Base-by-base conservation (phyloP, 2,113 vertebrate species). In the Ciconia stormi region DNA sequence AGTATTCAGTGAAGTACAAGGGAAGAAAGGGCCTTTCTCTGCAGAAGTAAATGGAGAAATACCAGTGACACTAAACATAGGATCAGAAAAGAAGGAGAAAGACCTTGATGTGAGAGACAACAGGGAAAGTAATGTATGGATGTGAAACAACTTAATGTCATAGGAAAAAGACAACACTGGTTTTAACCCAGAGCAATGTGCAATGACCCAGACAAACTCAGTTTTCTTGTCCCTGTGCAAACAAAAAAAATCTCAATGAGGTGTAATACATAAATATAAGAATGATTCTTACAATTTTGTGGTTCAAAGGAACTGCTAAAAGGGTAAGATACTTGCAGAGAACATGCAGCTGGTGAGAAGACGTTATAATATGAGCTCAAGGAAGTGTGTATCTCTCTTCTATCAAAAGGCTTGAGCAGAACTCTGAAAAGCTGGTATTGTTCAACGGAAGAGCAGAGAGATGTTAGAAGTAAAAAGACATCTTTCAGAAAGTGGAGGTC, bases 401-500 rank as follows among this genome's bases (percentile, higher is more conserved):
- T 42, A 5, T 61, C 49, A 53, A 62, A 82, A 83, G 30, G 36
- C 25, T 62, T 61, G 62, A 79, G 81, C 15, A 58, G 38, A 79
- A 66, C 80, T 80, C 66, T 87, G 63, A 70, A 91, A 92, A 80
- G 65, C 38, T 58, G 66, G 7, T 65, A 27, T 13, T 89, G n/a
- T 63, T 94, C 82, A 59, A 4, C 5, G 13, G 77, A 91, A 84
- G 40, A 93, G 70, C 61, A 77, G 84, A 80, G 81, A 87, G 70
- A 44, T 88, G 53, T 77, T 46, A 49, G 53, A 49, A 91, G 66
- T 56, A 53, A 91, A 93, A 90, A 76, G 87, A 66, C 34, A 53
- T 56, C 65, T 76, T 88, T 79, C 44, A 72, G 61, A 76, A 95
- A 87, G 61, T 18, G 23, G 87, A 95, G 92, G 82, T 82, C 70